phyloP scores from a whole-genome alignment of 2,797 vertebrate species.

The Melanotaenia pygmaea region DNA sequence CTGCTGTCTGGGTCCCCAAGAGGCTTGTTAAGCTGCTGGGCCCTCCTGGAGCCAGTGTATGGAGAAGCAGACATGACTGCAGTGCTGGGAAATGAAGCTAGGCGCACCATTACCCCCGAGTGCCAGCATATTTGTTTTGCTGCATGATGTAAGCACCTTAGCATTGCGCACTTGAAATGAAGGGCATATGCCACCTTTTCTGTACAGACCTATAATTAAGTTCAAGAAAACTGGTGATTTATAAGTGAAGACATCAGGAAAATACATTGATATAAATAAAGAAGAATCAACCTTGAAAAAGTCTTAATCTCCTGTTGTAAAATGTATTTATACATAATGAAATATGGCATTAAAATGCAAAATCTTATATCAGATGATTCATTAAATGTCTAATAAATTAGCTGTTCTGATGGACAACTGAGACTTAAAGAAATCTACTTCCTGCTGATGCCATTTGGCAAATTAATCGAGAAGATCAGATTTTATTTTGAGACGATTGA shows the following conservation, averaged over 20 bases:
- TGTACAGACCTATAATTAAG: slow-evolving; percentile 20
- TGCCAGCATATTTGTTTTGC: slow-evolving; percentile 76
- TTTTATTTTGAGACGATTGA: background rate
- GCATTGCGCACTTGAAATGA: slow-evolving; percentile 49
- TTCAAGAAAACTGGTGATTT: background rate
- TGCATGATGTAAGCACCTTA: slow-evolving; percentile 70
- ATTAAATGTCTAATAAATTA: background rate
- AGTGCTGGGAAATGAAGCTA: slow-evolving; percentile 76
- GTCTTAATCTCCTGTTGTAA: background rate
- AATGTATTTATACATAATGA: background rate
- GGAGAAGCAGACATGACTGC: slow-evolving; percentile 72
- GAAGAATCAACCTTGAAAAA: background rate
- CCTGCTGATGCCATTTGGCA: background rate
- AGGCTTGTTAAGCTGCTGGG: slow-evolving; percentile 77
- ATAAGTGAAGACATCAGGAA: background rate
- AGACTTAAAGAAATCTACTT: background rate
- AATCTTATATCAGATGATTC: background rate
- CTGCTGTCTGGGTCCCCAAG: slow-evolving; percentile 70
- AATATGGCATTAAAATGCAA: background rate
- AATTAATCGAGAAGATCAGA: background rate
- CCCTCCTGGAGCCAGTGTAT: slow-evolving; percentile 64
- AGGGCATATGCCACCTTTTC: slow-evolving; percentile 56
- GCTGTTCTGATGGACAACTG: background rate
- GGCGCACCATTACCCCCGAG: slow-evolving; percentile 70
- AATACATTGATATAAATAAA: background rate